phyloP scores from a whole-genome alignment of 2,797 vertebrate species.

The Ctenochaetus hawaiiensis region DNA sequence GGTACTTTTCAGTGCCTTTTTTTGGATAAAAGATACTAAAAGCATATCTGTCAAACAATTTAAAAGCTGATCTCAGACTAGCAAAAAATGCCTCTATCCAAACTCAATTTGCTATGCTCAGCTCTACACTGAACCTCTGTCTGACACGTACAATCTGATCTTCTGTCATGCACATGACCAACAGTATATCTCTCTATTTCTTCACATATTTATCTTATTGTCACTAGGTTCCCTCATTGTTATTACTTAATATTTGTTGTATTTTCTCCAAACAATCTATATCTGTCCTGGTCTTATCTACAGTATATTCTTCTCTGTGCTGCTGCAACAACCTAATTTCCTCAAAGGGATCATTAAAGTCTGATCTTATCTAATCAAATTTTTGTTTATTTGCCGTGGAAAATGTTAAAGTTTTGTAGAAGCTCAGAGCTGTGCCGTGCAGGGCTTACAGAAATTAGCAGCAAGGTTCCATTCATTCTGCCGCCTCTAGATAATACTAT shows the following conservation, averaged over 20 bases:
- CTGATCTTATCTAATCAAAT: constrained; percentile 78
- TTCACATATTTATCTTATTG: constrained; percentile 54
- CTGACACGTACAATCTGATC: constrained; percentile 50
- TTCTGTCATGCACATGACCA: constrained; percentile 40
- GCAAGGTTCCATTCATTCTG: constrained; percentile 83
- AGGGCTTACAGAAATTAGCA: constrained; percentile 67
- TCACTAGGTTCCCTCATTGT: constrained; percentile 44
- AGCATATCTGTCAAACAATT: constrained; percentile 31
- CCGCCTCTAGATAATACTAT: constrained; percentile 53
- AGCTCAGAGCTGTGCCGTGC: constrained; percentile 53
- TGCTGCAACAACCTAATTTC: constrained; percentile 74
- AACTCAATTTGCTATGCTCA: constrained; percentile 49
- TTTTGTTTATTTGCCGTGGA: constrained; percentile 79
- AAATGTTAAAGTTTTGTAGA: constrained; percentile 69
- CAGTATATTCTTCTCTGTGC: constrained; percentile 59
- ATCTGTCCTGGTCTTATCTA: constrained; percentile 72
- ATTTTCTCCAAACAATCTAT: constrained; percentile 63
- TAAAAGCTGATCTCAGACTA: constrained; percentile 38
- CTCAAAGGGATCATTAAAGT: constrained; percentile 77
- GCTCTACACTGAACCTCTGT: constrained; percentile 31
- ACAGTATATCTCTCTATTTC: constrained; percentile 36
- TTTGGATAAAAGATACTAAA: constrained; percentile 33
- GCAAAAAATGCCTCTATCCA: constrained; percentile 36
- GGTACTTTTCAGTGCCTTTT: neutral
- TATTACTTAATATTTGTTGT: constrained; percentile 62